A percentile compares a stretch with the other conserved stretches of the same genome.
Evolutionary conservation across 2,113 vertebrate species (phyloP).

Genomic region (Cyanoliseus patagonus): DNA sequence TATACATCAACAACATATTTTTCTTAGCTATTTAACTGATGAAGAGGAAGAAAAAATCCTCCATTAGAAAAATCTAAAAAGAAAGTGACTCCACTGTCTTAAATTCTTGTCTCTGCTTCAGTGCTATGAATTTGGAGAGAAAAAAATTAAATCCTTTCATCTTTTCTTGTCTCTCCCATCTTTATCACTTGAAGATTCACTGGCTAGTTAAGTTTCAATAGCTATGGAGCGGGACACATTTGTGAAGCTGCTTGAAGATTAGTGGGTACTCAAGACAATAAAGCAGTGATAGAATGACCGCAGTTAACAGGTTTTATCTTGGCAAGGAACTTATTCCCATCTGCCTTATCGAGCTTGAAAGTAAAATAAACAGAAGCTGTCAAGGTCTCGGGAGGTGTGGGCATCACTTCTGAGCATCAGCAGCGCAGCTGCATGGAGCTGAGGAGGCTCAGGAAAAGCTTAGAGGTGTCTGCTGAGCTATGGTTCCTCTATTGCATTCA

Average conservation of each 20-base stretch:
- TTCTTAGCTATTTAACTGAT: slow-evolving; percentile 1
- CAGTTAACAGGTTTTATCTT: slow-evolving; percentile 20
- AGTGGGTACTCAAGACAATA: slow-evolving; percentile 19
- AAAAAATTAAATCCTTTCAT: neutral
- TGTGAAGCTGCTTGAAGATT: slow-evolving; percentile 10
- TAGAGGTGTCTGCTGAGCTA: neutral
- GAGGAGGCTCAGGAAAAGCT: neutral
- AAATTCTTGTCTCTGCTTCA: neutral
- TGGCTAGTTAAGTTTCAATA: neutral
- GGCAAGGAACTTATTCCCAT: neutral
- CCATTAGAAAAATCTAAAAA: neutral
- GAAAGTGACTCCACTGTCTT: neutral
- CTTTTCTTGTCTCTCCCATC: neutral
- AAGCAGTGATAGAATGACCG: slow-evolving; percentile 3
- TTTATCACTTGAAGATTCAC: neutral
- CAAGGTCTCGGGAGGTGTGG: neutral
- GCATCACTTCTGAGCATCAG: neutral
- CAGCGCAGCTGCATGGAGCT: neutral
- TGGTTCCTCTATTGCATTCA: neutral
- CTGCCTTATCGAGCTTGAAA: neutral
- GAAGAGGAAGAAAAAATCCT: neutral
- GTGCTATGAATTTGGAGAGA: neutral
- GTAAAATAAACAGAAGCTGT: slow-evolving; percentile 13
- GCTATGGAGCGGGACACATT: neutral
- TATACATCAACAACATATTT: slow-evolving; percentile 21